phyloP scores from a whole-genome alignment of 2,113 vertebrate species.

The Campylomormyrus numenius region DNA sequence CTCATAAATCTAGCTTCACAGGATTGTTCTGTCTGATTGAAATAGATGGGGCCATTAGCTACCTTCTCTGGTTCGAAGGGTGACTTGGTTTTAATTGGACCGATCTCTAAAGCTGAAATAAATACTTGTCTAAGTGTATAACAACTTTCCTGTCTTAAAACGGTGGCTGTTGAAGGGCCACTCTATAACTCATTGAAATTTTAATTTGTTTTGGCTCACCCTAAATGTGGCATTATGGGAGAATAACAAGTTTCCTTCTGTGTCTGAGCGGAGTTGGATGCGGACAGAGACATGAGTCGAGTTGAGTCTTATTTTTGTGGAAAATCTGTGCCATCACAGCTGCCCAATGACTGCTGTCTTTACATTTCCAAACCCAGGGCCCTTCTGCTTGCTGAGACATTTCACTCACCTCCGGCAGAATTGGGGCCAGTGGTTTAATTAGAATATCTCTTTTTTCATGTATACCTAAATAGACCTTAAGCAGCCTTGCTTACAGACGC shows the following conservation, averaged over 20 bases:
- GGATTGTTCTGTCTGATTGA: neutral
- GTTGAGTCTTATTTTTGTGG: neutral
- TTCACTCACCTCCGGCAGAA: neutral
- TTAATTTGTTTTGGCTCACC: neutral
- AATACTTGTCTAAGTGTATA: neutral
- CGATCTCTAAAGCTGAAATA: neutral
- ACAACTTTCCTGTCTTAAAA: neutral
- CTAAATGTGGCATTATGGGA: constrained; percentile 39
- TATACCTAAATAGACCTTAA: neutral
- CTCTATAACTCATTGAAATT: neutral
- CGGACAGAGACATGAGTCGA: neutral
- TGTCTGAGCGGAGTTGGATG: neutral
- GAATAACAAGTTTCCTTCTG: constrained; percentile 42
- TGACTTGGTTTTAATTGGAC: neutral
- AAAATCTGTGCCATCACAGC: neutral
- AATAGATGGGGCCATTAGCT: neutral
- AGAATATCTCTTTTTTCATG: neutral
- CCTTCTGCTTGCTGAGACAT: too few relatives aligned
- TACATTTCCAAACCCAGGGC: neutral
- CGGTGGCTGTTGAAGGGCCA: neutral
- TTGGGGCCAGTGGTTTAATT: neutral
- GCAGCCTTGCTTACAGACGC: neutral
- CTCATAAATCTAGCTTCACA: neutral
- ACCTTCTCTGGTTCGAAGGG: neutral
- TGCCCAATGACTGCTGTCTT: neutral